These are phyloP conservation scores for Scaeva pyrastri DNA, from an alignment of 2,888 invertebrate species.

Conservation along the genomic window DNA sequence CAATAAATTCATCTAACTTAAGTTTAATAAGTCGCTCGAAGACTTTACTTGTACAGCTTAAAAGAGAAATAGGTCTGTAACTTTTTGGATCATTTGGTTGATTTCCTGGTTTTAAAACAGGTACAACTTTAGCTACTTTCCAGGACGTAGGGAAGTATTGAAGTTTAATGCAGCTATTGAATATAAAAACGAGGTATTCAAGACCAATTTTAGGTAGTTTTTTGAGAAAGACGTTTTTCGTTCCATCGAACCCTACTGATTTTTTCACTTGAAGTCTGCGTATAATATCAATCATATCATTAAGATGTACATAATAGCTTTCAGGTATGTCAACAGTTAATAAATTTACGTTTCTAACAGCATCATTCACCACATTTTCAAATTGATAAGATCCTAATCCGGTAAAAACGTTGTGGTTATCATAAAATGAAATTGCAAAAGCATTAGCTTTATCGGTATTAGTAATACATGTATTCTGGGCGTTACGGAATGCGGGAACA, in stretches of 20 bases:
- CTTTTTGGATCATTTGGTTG: not conserved
- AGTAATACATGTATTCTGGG: not conserved
- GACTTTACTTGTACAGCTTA: not conserved
- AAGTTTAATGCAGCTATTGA: not conserved
- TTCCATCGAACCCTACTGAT: not conserved
- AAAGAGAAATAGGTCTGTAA: not conserved
- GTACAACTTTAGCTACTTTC: not conserved
- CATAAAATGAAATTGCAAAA: slow-evolving; percentile 2
- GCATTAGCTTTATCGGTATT: slow-evolving; percentile 1
- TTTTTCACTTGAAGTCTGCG: not conserved
- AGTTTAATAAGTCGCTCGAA: not conserved
- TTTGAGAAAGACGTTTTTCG: slow-evolving; percentile 1
- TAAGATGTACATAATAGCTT: not conserved
- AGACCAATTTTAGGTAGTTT: not conserved
- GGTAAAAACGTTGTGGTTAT: not conserved
- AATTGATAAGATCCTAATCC: not conserved
- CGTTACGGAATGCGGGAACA: not conserved
- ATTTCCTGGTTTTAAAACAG: not conserved
- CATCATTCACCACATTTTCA: not conserved
- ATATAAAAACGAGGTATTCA: not conserved
- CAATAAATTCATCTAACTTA: not conserved
- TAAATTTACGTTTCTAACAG: not conserved
- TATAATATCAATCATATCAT: not conserved
- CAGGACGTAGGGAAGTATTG: not conserved
- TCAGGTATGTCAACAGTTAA: not conserved